phyloP scores from a whole-genome alignment of 2,888 invertebrate species.

The Nephrotoma appendiculata region DNA sequence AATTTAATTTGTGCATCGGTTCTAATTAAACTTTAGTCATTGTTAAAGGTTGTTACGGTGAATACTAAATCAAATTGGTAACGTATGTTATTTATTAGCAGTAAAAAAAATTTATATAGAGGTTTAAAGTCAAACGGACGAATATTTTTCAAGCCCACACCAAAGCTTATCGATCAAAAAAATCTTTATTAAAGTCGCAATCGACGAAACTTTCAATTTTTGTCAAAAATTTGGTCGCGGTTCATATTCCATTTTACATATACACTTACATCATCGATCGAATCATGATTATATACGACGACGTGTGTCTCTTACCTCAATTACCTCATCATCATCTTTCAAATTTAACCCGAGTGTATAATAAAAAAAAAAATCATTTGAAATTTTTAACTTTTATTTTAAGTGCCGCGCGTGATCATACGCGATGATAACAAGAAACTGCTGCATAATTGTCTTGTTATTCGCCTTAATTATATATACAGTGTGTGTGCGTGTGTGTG shows the following conservation, averaged over 20 bases:
- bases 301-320: background rate
- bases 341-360: background rate
- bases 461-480: background rate
- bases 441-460: background rate
- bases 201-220: background rate
- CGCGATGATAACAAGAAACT: background rate
- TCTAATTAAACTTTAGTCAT: no score
- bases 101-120: background rate
- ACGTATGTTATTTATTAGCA: no score
- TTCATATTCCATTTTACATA: background rate
- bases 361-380: background rate
- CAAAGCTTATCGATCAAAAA: background rate
- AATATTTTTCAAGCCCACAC: background rate
- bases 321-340: background rate
- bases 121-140: background rate
- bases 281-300: background rate
- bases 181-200: background rate
- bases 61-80: no score
- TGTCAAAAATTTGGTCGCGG: background rate
- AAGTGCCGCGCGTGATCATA: background rate
- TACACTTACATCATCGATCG: background rate
- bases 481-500: background rate
- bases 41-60: no score
- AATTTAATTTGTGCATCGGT: no score
- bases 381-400: background rate